phyloP scores from a whole-genome alignment of 2,888 invertebrate species.

The Dugesia japonica region DNA sequence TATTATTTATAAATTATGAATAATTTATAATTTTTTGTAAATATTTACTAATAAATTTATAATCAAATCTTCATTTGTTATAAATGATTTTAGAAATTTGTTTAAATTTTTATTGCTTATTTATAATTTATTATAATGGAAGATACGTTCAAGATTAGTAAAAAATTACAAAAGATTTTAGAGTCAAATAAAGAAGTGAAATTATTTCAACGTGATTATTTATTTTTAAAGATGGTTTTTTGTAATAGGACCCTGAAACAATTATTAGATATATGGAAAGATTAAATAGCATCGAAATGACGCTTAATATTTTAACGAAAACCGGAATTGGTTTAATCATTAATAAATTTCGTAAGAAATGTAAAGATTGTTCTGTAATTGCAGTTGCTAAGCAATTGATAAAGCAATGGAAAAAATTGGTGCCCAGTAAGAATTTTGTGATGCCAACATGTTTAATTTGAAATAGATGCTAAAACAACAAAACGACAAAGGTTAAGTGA shows the following conservation, averaged over 20 bases:
- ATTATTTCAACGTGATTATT: too few species aligned
- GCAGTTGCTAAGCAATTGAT: constrained; percentile 80
- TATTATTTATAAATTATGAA: too few species aligned
- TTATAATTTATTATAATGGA: background rate
- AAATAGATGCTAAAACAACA: background rate
- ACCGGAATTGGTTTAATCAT: constrained; percentile 96
- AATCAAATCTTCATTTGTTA: background rate
- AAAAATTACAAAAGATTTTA: constrained; percentile 4
- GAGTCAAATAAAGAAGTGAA: background rate
- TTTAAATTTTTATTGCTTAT: background rate
- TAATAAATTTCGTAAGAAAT: constrained; percentile 74
- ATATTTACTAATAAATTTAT: background rate
- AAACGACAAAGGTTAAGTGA: background rate
- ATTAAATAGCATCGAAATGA: constrained; percentile 28
- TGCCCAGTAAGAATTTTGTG: constrained; percentile 31
- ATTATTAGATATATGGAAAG: constrained; percentile 23
- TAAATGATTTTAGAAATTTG: background rate
- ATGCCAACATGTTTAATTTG: constrained; percentile 16
- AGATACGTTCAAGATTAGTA: background rate
- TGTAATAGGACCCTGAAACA: constrained; percentile 30
- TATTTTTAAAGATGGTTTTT: background rate
- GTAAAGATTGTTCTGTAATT: constrained; percentile 81
- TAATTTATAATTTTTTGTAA: too few species aligned
- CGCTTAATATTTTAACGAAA: constrained; percentile 53
- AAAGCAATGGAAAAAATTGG: constrained; percentile 89